Percentiles rank a stretch among this genome's conserved stretches.
Evolutionary conservation across 2,797 vertebrate species (phyloP).

Genomic region (Octomys mimax): DNA sequence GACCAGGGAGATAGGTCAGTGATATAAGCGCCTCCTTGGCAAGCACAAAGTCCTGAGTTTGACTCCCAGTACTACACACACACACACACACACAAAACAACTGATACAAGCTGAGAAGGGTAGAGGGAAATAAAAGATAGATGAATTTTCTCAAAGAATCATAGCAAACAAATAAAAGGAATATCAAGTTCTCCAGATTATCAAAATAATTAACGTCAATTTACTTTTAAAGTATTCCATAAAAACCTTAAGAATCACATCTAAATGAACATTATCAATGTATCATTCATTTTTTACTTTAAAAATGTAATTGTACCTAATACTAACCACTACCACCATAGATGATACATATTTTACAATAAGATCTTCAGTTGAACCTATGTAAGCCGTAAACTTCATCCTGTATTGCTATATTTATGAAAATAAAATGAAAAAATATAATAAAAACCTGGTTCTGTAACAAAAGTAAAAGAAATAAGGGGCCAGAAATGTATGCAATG

Average conservation of each 20-base stretch:
- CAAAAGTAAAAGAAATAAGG: background rate
- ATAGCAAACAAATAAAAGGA: slow-evolving; percentile 4
- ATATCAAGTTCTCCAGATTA: background rate
- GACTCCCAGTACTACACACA: too few species aligned
- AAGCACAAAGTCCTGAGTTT: too few species aligned
- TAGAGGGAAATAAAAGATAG: background rate
- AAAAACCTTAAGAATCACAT: slow-evolving; percentile 40
- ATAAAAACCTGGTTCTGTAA: slow-evolving; percentile 4
- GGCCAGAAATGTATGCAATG: too few species aligned
- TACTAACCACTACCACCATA: background rate
- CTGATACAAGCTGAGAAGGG: background rate
- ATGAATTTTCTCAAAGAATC: slow-evolving; percentile 36
- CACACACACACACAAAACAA: too few species aligned
- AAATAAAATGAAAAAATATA: slow-evolving; percentile 49
- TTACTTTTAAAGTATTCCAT: slow-evolving; percentile 40
- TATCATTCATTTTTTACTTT: slow-evolving; percentile 12
- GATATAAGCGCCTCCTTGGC: too few species aligned
- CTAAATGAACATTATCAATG: background rate
- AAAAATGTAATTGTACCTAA: slow-evolving; percentile 22
- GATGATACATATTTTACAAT: background rate
- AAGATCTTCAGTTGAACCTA: background rate
- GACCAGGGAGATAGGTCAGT: too few species aligned
- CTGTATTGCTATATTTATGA: background rate
- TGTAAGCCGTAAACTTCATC: background rate
- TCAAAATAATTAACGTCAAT: slow-evolving; percentile 38